Base-by-base conservation (phyloP, 2,888 invertebrate species). In the Laspeyria flexula region DNA sequence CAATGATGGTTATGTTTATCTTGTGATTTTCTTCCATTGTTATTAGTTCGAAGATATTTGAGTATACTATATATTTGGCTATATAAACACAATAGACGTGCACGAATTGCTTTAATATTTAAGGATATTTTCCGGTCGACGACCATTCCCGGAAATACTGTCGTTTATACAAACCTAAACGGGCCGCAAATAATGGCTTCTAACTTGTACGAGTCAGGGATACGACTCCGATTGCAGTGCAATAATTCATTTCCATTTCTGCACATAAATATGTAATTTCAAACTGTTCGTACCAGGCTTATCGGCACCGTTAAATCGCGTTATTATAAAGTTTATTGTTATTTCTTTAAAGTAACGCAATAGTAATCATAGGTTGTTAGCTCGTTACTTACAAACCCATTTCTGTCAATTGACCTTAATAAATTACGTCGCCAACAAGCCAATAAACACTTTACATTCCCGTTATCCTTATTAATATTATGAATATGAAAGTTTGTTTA, bases 91-190 rank as follows among this genome's bases (percentile, higher is more conserved):
- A n/a, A n/a, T n/a, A n/a, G n/a, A n/a, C 38, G 43, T 51, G 51
- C 40, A 56, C 61, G 44, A 61, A 48, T 62, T 54, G 52, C 47
- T 46, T 50, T 56, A 65, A 69, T 69, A 40, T 60, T 38, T 39
- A 60, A 77, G 73, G 75, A 75, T 79, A 75, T 69, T 74, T 79
- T 75, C 71, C 71, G 74, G 75, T 74, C 71, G 74, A 63, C 74
- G 70, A 68, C 70, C 71, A 65, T 68, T 78, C 76, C 62, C 70
- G 70, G 77, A 77, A 78, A 73, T 55, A 60, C 60, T 65, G 70
- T 75, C 72, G 76, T 83, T 81, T 80, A 73, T 79, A 72, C 72
- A 71, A 71, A 77, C 72, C 67, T 77, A 73, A 82, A 79, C 75
- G 71, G 74, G 70, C 71, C 62, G 70, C 71, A 67, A 73, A 75